Percentiles rank a stretch among this genome's conserved stretches.
These are phyloP conservation scores for Lepus europaeus DNA, from an alignment of 2,113 vertebrate genomes.

Conservation along the genomic window DNA sequence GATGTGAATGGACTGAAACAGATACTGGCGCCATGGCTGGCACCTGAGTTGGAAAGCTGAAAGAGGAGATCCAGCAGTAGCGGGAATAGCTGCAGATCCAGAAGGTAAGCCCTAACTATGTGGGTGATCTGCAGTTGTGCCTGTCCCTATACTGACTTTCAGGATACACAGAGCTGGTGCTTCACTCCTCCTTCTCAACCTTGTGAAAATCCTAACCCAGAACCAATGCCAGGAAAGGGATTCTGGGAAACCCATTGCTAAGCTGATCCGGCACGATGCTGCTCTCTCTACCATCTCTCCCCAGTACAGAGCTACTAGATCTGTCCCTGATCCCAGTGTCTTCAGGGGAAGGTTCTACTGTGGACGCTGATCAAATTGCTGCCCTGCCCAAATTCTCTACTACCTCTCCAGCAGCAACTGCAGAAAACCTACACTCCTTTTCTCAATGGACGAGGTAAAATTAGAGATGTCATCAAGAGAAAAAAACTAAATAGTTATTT, in stretches of 20 bases:
- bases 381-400: neutral
- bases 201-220: neutral
- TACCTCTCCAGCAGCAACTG: neutral
- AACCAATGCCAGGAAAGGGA: neutral
- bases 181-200: neutral
- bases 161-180: neutral
- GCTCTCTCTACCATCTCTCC: neutral
- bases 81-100: neutral
- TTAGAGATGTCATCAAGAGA: neutral
- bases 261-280: neutral
- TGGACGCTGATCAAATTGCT: no score
- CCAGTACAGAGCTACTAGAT: rapidly evolving
- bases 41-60: neutral
- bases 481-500: neutral
- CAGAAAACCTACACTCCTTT: neutral
- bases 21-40: neutral
- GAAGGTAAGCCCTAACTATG: neutral
- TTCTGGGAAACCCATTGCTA: constrained; percentile 13
- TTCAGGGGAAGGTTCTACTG: neutral
- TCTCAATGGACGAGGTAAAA: neutral
- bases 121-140: rapidly evolving
- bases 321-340: neutral
- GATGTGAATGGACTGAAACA: neutral
- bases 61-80: neutral
- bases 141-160: neutral